These are phyloP conservation scores for Toxonevra muliebris DNA, from an alignment of 2,888 invertebrate species.

Conservation along the genomic window DNA sequence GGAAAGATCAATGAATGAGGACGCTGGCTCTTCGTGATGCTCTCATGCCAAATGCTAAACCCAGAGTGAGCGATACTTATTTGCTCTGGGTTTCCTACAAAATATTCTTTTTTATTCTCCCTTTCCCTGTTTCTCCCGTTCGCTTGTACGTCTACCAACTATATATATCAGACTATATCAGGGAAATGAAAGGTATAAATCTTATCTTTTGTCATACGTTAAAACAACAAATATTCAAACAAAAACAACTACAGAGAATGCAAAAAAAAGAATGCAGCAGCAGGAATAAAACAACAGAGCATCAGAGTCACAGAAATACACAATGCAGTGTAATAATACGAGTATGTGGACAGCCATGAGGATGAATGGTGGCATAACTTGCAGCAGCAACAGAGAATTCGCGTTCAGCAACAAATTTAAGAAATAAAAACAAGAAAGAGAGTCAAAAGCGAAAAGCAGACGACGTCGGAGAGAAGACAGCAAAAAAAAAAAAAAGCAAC, in stretches of 20 bases:
- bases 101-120: too few species aligned
- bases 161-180: constrained; percentile 19
- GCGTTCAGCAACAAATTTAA: neutral
- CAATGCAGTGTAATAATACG: too few species aligned
- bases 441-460: neutral
- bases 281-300: neutral
- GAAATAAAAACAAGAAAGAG: constrained; percentile 1
- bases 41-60: too few species aligned
- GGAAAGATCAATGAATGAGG: too few species aligned
- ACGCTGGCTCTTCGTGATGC: too few species aligned
- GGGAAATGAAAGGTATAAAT: constrained; percentile 36
- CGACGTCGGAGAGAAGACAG: neutral
- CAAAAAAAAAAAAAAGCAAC: constrained; percentile 24
- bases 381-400: neutral
- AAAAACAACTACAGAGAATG: neutral
- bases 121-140: neutral
- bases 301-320: too few species aligned
- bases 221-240: constrained; percentile 28
- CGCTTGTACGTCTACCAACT: neutral
- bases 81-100: too few species aligned
- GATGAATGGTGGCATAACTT: too few species aligned
- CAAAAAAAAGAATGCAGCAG: too few species aligned
- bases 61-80: too few species aligned
- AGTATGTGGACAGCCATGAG: too few species aligned
- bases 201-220: constrained; percentile 38